Base-by-base conservation (phyloP, 1,140 invertebrate species). In the Parasteatoda tepidariorum region DNA sequence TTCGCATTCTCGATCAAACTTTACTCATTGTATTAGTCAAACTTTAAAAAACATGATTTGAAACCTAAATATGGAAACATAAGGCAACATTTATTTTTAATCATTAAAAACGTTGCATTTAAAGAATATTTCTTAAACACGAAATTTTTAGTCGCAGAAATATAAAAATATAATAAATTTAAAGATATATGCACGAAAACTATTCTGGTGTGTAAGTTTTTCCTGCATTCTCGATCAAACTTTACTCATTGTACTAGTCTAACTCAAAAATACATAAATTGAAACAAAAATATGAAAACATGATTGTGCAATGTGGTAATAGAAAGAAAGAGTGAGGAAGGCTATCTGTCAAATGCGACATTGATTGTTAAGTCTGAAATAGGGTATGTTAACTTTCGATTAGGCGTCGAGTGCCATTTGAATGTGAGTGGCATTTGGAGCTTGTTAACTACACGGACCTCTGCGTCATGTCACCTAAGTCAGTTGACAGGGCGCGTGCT, bases 361-460 rank as follows among this genome's bases (percentile, higher is more conserved):
- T 79, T 68, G 76, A 79, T 57, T 79, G 64, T n/a, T 15, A 31
- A 57, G 48, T 15, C 9, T 55, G 61, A 31, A 31, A 31, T n/a
- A 5, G 67, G 38, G 34, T 26, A 24, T 68, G 38, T 28, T 79
- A 79, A 79, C 76, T 79, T 79, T 79, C 76, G 76, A 79, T 79
- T 79, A 79, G 76, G 38, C 24, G 24, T 18, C 33, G 59, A 7
- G 38, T 78, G 74, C 61, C 74, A 78, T 79, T 79, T 79, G 64
- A 79, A 79, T 79, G 76, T 79, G 76, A 79, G 76, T 79, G 76
- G 76, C 76, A 79, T 41, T 24, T 28, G 76, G 9, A 15, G 62
- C 76, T 79, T 79, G 76, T 79, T 79, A 79, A 59, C 64, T 68
- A 31, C 64, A 79, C 54, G 48, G 64, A 68, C 76, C 59, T 55